phyloP scores from a whole-genome alignment of 35 echinoderm and acorn worm genomes.

The Lytechinus pictus region DNA sequence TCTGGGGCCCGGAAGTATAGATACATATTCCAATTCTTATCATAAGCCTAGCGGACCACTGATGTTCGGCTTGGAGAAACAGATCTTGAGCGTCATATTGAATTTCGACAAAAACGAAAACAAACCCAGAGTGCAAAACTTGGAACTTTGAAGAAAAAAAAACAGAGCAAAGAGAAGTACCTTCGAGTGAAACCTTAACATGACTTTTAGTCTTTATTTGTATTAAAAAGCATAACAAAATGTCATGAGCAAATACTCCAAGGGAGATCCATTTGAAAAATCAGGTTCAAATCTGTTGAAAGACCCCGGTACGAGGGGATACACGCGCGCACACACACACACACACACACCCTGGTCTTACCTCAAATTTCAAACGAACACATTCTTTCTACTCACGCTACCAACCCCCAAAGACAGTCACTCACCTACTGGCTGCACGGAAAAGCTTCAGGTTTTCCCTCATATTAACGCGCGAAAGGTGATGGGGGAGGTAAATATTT shows the following conservation, averaged over 20 bases:
- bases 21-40: background rate
- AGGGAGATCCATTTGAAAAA: background rate
- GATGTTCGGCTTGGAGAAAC: background rate
- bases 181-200: background rate
- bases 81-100: background rate
- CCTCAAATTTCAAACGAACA: background rate
- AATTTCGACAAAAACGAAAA: background rate
- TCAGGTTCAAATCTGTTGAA: too few relatives aligned
- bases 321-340: background rate
- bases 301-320: background rate
- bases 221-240: background rate
- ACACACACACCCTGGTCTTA: background rate
- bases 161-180: background rate
- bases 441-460: background rate
- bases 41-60: background rate
- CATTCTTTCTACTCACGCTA: background rate
- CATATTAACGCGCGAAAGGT: slow-evolving; percentile 10
- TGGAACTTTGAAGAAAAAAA: too few relatives aligned
- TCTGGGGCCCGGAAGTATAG: background rate
- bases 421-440: background rate
- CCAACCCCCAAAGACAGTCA: background rate
- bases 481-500: slow-evolving; percentile 39
- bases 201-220: background rate
- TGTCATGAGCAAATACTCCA: background rate
- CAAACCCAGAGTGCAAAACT: too few relatives aligned